A percentile compares a stretch with the other conserved stretches of the same genome.
Evolutionary conservation across 1,140 invertebrate genomes (phyloP).

Genomic region (Drosophila sulfurigaster): DNA sequence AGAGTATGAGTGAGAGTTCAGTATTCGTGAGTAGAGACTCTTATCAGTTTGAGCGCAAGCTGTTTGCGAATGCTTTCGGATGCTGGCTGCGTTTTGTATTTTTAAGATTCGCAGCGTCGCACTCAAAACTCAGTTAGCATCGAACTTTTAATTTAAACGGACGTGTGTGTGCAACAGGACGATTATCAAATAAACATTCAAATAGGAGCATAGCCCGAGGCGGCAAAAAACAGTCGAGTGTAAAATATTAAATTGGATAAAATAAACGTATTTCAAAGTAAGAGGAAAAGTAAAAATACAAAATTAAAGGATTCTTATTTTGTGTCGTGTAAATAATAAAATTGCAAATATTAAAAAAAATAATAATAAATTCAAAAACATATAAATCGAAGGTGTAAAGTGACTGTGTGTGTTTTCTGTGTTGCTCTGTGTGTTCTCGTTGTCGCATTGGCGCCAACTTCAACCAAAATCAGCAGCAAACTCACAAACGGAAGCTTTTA

Average conservation of each 20-base stretch:
- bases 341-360: constrained; percentile 7
- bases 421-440: constrained; percentile 24
- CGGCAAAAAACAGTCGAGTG: constrained; percentile 33
- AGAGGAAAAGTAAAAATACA: not conserved
- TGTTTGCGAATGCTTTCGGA: constrained; percentile 25
- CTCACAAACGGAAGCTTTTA: constrained; percentile 66
- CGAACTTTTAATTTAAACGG: constrained; percentile 72
- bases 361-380: not conserved
- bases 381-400: constrained; percentile 12
- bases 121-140: constrained; percentile 59
- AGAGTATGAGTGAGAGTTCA: constrained; percentile 4
- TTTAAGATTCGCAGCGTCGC: constrained; percentile 42
- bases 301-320: not conserved
- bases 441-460: constrained; percentile 68
- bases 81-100: constrained; percentile 45
- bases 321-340: constrained; percentile 3
- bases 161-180: constrained; percentile 60
- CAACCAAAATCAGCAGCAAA: constrained; percentile 30
- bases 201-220: constrained; percentile 22
- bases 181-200: constrained; percentile 29
- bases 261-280: constrained; percentile 19
- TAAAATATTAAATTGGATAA: not conserved
- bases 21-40: constrained; percentile 30
- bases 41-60: constrained; percentile 67
- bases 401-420: constrained; percentile 2